Conservation (phyloP, 2,888 invertebrate species). For the Globia sparganii region DNA sequence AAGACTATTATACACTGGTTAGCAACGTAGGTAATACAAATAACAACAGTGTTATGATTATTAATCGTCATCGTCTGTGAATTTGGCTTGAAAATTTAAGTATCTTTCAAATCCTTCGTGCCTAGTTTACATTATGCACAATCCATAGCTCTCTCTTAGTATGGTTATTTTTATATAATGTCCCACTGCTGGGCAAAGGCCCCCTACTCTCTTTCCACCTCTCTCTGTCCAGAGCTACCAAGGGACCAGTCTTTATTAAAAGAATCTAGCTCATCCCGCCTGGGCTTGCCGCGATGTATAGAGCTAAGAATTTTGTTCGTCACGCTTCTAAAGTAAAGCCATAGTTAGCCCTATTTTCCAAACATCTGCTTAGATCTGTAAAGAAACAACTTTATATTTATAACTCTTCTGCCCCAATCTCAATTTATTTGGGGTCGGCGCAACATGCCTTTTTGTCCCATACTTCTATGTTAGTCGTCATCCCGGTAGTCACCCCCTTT, state of each 20-base stretch:
- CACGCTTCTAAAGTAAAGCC: not conserved
- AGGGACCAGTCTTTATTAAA: too few relatives aligned
- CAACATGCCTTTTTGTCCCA: not conserved
- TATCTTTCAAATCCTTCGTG: not conserved
- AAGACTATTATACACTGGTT: not conserved
- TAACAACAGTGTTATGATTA: not conserved
- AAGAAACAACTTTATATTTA: too few relatives aligned
- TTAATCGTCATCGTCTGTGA: not conserved
- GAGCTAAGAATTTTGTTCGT: not conserved
- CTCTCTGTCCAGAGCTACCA: too few relatives aligned
- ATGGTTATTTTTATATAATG: not conserved
- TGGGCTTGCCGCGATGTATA: not conserved
- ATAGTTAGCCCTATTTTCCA: too few relatives aligned
- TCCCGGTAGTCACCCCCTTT: not conserved
- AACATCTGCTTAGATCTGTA: too few relatives aligned
- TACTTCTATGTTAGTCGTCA: not conserved
- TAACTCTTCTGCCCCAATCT: not conserved
- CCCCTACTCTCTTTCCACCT: too few relatives aligned
- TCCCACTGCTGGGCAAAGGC: too few relatives aligned
- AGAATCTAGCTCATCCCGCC: not conserved
- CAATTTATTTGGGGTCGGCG: not conserved
- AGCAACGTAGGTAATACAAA: not conserved
- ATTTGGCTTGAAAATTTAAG: not conserved
- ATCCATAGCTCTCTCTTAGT: not conserved
- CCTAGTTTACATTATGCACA: too few relatives aligned